phyloP scores from a whole-genome alignment of 2,888 invertebrate genomes.

The Caenorhabditis sp. region DNA sequence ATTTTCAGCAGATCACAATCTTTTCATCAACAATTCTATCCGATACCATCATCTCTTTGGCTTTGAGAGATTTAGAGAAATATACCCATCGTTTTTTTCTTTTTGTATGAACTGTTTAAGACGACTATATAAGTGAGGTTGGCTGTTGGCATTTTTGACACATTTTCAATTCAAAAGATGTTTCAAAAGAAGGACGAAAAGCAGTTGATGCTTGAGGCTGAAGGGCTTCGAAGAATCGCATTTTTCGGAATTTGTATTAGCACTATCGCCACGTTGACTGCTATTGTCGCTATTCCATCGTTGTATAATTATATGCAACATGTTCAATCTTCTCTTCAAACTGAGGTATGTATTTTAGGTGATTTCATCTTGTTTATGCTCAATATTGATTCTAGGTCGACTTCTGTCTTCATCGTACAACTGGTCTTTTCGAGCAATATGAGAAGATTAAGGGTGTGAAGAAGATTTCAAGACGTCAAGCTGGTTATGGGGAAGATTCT shows the following conservation, averaged over 20 bases:
- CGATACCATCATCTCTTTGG: too few species aligned
- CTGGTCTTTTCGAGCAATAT: conserved; percentile 59
- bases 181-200: conserved; percentile 46
- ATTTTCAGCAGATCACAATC: too few species aligned
- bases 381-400: conserved; percentile 44
- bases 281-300: conserved; percentile 67
- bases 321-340: conserved; percentile 67
- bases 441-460: conserved; percentile 58
- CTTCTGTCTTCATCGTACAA: conserved; percentile 62
- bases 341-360: conserved; percentile 54
- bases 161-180: conserved; percentile 11
- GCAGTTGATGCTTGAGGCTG: conserved; percentile 54
- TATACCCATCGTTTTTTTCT: too few species aligned
- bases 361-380: background rate
- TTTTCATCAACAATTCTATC: too few species aligned
- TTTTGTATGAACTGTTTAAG: background rate
- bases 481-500: conserved; percentile 51
- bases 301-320: conserved; percentile 70
- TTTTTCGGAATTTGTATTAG: conserved; percentile 63
- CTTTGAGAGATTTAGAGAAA: too few species aligned
- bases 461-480: conserved; percentile 54
- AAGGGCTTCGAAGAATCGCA: conserved; percentile 57
- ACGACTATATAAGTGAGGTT: background rate
- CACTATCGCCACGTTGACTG: conserved; percentile 67
- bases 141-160: background rate